Percentiles rank a stretch among this genome's conserved stretches.
These are phyloP conservation scores for Larimichthys polyactis DNA, from an alignment of 2,113 vertebrate species.

Conservation along the genomic window DNA sequence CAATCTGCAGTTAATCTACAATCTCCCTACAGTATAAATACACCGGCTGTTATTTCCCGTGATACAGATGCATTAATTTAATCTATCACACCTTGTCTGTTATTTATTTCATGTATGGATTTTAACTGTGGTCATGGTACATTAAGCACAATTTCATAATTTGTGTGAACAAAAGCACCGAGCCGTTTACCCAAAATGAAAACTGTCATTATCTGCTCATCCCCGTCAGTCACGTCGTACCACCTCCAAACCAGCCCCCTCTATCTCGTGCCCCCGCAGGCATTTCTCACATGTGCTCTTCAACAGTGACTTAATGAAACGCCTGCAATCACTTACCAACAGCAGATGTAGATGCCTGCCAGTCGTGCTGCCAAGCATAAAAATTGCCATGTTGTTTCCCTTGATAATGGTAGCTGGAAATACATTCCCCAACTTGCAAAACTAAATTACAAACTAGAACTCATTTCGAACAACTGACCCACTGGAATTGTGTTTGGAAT, in stretches of 20 bases:
- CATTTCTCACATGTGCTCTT: constrained; percentile 58
- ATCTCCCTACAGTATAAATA: too few relatives aligned
- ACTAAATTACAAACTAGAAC: constrained; percentile 43
- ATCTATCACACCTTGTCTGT: constrained; percentile 12
- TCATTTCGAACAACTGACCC: constrained; percentile 39
- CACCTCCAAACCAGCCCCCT: constrained; percentile 67
- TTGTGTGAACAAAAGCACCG: constrained; percentile 53
- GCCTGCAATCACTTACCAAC: constrained; percentile 64
- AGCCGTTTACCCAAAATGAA: constrained; percentile 46
- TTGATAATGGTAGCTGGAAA: constrained; percentile 50
- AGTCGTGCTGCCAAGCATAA: constrained; percentile 59
- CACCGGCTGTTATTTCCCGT: too few relatives aligned
- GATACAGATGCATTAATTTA: background rate
- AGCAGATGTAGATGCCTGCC: constrained; percentile 65
- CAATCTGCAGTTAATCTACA: background rate
- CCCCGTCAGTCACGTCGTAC: constrained; percentile 51
- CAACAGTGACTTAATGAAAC: constrained; percentile 73
- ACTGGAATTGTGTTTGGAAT: constrained; percentile 32
- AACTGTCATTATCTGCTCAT: constrained; percentile 61
- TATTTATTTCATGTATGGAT: constrained; percentile 29
- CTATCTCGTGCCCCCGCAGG: constrained; percentile 53
- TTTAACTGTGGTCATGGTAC: constrained; percentile 39
- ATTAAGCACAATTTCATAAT: constrained; percentile 61
- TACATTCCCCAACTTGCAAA: constrained; percentile 44
- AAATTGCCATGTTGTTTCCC: constrained; percentile 50